Conservation (phyloP, 2,888 invertebrate species). For the Seira ritae region DNA sequence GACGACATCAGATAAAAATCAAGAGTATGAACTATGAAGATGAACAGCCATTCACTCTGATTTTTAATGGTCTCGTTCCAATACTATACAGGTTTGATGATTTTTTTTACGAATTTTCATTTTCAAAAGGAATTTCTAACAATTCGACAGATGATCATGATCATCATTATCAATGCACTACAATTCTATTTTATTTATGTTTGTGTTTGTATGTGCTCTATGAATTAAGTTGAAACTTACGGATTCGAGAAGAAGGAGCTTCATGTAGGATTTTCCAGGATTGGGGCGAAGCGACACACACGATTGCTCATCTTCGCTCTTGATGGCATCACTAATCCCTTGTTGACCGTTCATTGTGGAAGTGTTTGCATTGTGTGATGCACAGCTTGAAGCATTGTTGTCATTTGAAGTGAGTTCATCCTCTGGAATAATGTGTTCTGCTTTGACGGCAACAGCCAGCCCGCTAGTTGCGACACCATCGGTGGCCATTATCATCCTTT, state of each 20-base stretch:
- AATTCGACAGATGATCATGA: too few species aligned
- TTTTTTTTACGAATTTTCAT: too few species aligned
- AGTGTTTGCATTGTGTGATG: constrained; percentile 43
- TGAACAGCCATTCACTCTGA: too few species aligned
- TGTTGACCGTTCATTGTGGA: constrained; percentile 33
- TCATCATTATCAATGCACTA: too few species aligned
- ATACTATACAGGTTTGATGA: too few species aligned
- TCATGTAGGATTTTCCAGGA: constrained; percentile 48
- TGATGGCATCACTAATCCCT: constrained; percentile 30
- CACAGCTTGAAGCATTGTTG: constrained; percentile 56
- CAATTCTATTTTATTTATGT: too few species aligned
- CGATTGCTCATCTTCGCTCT: constrained; percentile 29
- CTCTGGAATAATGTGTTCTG: constrained; percentile 56
- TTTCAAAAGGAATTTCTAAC: too few species aligned
- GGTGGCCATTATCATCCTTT: constrained; percentile 72
- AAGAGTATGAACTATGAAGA: too few species aligned
- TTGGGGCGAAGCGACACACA: constrained; percentile 54
- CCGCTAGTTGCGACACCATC: constrained; percentile 58
- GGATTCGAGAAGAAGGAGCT: constrained; percentile 56
- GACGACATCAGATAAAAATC: too few species aligned
- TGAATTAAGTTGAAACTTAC: too few species aligned
- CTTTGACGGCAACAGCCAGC: constrained; percentile 65
- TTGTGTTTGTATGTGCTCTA: too few species aligned
- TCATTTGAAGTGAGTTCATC: constrained; percentile 58
- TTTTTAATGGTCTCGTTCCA: too few species aligned